A percentile compares a stretch with the other conserved stretches of the same genome.
Evolutionary conservation across 2,113 vertebrate species (phyloP).

Genomic region (Cheilinus undulatus): DNA sequence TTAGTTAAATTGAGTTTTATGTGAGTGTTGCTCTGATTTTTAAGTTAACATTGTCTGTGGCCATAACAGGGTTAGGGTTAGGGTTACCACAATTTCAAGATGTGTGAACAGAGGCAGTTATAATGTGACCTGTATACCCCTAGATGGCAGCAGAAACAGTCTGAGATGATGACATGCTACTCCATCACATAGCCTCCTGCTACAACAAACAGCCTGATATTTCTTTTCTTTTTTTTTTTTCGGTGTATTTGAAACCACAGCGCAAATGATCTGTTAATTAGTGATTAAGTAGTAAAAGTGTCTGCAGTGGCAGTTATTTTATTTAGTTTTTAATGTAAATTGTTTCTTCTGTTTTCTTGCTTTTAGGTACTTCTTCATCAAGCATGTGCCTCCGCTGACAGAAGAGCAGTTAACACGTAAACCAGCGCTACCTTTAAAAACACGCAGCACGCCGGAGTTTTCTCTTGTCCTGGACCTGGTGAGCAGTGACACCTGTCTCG

Average conservation of each 20-base stretch:
- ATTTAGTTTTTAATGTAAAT: neutral
- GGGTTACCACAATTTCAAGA: no score
- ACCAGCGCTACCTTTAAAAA: slow-evolving; percentile 97
- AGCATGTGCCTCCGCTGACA: slow-evolving; percentile 96
- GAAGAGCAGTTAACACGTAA: slow-evolving; percentile 98
- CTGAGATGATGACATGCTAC: neutral
- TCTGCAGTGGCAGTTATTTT: no score
- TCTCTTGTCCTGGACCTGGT: slow-evolving; percentile 98
- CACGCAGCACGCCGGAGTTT: slow-evolving; percentile 98
- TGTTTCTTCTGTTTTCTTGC: neutral
- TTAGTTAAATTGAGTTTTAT: no score
- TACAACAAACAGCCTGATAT: no score
- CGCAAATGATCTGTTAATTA: no score
- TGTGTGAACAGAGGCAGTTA: neutral
- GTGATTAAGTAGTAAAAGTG: no score
- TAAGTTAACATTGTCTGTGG: slow-evolving; percentile 54
- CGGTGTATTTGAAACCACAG: no score
- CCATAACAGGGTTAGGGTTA: no score
- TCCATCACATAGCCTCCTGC: neutral
- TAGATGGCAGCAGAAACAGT: slow-evolving; percentile 51
- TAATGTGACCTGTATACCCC: slow-evolving; percentile 13
- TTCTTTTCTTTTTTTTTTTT: neutral
- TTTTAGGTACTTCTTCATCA: slow-evolving; percentile 97
- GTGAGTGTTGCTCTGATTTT: no score
- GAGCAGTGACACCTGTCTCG: slow-evolving; percentile 19